Percentiles rank a stretch among this genome's conserved stretches.
phyloP scores from a whole-genome alignment of 2,797 vertebrate species.

The Denticeps clupeoides region DNA sequence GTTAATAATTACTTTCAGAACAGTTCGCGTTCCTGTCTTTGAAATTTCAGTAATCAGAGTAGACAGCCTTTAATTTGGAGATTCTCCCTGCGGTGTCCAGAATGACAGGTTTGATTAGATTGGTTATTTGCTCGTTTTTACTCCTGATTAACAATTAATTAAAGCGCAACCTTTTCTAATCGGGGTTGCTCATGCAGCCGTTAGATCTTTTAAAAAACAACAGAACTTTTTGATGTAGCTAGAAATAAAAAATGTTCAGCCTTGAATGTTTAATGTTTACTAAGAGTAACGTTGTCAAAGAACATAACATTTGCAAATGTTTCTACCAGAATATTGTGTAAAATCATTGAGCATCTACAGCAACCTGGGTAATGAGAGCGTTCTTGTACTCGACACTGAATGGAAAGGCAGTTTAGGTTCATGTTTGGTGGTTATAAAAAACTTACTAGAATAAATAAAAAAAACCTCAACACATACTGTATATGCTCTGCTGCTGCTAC shows the following conservation, averaged over 20 bases:
- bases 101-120: neutral
- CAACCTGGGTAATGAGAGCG: too few species aligned
- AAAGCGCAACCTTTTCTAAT: neutral
- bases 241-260: neutral
- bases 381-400: too few species aligned
- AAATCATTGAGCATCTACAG: too few species aligned
- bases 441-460: too few species aligned
- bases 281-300: too few species aligned
- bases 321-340: too few species aligned
- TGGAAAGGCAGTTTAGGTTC: too few species aligned
- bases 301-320: too few species aligned
- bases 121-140: neutral
- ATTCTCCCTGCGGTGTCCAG: neutral
- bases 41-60: neutral
- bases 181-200: neutral
- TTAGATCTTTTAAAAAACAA: neutral
- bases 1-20: neutral
- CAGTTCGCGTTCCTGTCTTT: neutral
- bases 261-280: too few species aligned
- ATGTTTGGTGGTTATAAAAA: too few species aligned
- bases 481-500: too few species aligned
- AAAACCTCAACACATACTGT: too few species aligned
- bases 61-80: neutral
- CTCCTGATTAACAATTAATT: neutral
- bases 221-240: neutral